phyloP scores from a whole-genome alignment of 2,113 vertebrate species.

The Paralichthys olivaceus region DNA sequence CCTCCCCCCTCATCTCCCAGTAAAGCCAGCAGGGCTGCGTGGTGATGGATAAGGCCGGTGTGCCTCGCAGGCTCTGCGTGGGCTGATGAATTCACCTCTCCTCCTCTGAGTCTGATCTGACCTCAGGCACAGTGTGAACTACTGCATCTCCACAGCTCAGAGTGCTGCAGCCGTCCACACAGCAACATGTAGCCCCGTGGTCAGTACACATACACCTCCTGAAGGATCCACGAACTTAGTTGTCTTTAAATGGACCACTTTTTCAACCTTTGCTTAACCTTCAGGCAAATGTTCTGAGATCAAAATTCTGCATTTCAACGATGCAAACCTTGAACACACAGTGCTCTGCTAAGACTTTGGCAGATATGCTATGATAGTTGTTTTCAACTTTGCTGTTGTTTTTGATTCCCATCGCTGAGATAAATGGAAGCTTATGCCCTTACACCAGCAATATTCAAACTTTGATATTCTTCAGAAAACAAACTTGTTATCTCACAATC shows the following conservation, averaged over 20 bases:
- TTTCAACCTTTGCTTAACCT: conserved; percentile 37
- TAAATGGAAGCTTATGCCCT: conserved; percentile 11
- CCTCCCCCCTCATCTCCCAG: conserved; percentile 8
- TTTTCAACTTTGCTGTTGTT: conserved; percentile 9
- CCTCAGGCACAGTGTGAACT: conserved; percentile 53
- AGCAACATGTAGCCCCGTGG: conserved; percentile 33
- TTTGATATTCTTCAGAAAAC: not conserved
- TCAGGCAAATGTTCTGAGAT: conserved; percentile 7
- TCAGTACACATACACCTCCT: conserved; percentile 28
- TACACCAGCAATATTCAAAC: not conserved
- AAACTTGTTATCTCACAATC: not conserved
- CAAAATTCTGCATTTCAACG: conserved; percentile 19
- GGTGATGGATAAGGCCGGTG: conserved; percentile 58
- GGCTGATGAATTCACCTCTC: conserved; percentile 68
- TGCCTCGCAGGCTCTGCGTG: conserved; percentile 48
- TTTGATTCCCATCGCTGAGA: conserved; percentile 37
- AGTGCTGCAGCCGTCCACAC: conserved; percentile 17
- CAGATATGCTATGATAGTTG: conserved; percentile 5
- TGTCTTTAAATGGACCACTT: conserved; percentile 16
- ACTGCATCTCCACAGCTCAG: conserved; percentile 43
- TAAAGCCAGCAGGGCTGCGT: conserved; percentile 22
- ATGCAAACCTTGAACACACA: not conserved
- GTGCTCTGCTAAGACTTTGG: not conserved
- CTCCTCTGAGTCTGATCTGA: conserved; percentile 53
- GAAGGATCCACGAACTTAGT: not conserved